Evolutionary conservation across 2,113 vertebrate species (phyloP).

Genomic region (Anser cygnoides): DNA sequence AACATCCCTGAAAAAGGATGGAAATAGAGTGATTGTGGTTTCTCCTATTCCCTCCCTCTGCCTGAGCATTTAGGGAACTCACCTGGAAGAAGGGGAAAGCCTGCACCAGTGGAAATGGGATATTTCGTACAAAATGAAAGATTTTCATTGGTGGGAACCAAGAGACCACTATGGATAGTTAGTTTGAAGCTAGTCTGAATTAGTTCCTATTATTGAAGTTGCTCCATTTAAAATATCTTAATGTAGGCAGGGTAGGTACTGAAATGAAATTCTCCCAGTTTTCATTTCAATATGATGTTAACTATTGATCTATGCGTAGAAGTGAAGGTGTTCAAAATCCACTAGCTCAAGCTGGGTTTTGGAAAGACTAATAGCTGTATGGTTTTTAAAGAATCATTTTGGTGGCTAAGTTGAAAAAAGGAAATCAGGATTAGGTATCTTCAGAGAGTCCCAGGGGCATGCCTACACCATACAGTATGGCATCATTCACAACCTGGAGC

Average conservation of each 20-base stretch:
- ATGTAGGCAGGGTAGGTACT: not conserved
- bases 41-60: not conserved
- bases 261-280: not conserved
- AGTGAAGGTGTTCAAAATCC: not conserved
- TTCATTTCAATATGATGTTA: not conserved
- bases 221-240: not conserved
- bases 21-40: not conserved
- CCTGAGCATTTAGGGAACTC: not conserved
- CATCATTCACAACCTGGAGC: not conserved
- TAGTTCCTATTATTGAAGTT: not conserved
- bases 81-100: not conserved
- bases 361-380: not conserved
- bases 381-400: not conserved
- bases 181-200: not conserved
- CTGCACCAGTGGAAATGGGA: accelerated
- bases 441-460: not conserved
- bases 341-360: not conserved
- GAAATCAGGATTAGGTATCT: not conserved
- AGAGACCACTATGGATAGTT: not conserved
- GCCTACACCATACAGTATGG: not conserved
- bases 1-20: not conserved
- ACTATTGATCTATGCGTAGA: not conserved
- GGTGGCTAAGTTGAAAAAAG: not conserved
- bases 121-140: not conserved
- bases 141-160: not conserved